Conservation (phyloP, 2,113 vertebrate species). For the Telmatochromis brichardi region DNA sequence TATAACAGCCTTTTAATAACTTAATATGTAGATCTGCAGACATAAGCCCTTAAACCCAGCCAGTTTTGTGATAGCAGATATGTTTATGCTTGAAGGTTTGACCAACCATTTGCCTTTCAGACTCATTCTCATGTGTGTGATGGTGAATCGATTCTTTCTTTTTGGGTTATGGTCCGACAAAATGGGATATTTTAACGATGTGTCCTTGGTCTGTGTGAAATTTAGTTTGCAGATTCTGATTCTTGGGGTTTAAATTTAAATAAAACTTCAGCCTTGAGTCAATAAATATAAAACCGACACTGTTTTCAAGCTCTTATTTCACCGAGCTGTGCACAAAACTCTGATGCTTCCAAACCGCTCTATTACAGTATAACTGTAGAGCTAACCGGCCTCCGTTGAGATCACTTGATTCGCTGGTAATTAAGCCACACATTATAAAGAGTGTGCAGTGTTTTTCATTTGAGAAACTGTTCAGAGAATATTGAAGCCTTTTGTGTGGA, state of each 20-base stretch:
- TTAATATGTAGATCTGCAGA: not conserved
- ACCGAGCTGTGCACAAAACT: not conserved
- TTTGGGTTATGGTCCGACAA: rapidly evolving
- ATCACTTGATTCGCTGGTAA: not conserved
- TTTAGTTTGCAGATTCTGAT: not conserved
- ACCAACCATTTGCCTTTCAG: not conserved
- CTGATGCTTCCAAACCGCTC: not conserved
- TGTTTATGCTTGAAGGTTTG: not conserved
- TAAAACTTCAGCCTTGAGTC: not conserved
- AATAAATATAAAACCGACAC: not conserved
- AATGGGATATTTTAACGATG: not conserved
- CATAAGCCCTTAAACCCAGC: not conserved
- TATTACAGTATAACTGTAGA: not conserved
- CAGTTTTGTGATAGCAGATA: not conserved
- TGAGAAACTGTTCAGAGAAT: not conserved
- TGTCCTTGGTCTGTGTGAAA: not conserved
- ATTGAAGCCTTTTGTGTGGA: not conserved
- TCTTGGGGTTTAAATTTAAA: not conserved
- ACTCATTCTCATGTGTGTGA: not conserved
- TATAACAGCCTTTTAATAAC: not conserved
- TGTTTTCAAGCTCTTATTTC: not conserved
- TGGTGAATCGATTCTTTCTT: not conserved
- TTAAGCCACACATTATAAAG: not conserved
- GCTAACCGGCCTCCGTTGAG: not conserved
- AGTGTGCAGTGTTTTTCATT: not conserved